Evolutionary conservation across 92 coral and sea anemone species (phyloP), one percentile per base, ranked within the genome.

Genomic region (Bergia sp.): DNA sequence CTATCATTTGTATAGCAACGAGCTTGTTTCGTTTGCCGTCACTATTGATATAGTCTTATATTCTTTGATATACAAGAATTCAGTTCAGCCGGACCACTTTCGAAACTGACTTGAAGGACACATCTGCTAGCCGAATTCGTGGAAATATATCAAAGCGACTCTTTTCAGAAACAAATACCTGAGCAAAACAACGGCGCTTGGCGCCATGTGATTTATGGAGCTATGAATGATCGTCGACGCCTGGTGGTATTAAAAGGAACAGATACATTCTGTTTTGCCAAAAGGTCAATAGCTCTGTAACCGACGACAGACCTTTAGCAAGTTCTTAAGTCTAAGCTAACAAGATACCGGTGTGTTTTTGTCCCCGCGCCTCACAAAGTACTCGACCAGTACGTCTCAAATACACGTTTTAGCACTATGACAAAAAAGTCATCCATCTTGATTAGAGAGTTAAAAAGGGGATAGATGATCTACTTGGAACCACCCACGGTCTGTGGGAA

Each of bases 201-300:
- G 65, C 87, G 87, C 87, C 87, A 73, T 84, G 75, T 84, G 87
- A 84, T 84, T 84, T 84, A 84, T 84, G 87, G 55, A 12, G 44
- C 23, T 71, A 38, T 84, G 87, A 84, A 69, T 67, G 87, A 84
- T 71, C 44, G 41, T 13, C 40, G 65, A 29, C 64, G 79, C 87
- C 66, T 69, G 86, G 79, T 58, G 66, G 72, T 43, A 73, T 16
- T 45, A 12, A 38, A 45, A 71, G 40, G 79, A 66, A 84, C 71
- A 81, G 80, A 84, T 55, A 84, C 72, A 11, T 74, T 84, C 79
- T 84, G 74, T 71, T 71, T 84, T 84, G 66, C 38, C 87, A 84
- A 84, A 43, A 84, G 87, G 87, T 84, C 87, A 84, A 11, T 10
- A 65, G 79, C 43, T 40, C 29, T 36, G 41, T 40, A 84, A 39